A percentile compares a stretch with the other conserved stretches of the same genome.
phyloP scores from a whole-genome alignment of 1,140 invertebrate species.

The Dendroctonus valens region DNA sequence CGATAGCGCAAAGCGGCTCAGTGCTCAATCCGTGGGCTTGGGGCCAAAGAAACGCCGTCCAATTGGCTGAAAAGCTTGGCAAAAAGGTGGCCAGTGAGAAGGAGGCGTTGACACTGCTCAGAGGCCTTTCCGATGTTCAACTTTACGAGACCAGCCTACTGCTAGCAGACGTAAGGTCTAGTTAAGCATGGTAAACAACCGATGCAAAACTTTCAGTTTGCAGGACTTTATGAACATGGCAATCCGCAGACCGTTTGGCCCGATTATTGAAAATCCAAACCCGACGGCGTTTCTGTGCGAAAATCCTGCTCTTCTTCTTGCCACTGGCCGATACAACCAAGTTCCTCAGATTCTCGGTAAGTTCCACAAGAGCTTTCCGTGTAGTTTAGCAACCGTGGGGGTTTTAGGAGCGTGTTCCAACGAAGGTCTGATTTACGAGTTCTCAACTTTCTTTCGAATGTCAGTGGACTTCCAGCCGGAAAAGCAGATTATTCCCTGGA shows the following conservation, averaged over 20 bases:
- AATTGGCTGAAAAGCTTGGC: conserved; percentile 43
- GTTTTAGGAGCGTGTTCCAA: background rate
- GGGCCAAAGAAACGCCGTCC: conserved; percentile 46
- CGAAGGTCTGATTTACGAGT: background rate
- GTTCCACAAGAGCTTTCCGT: background rate
- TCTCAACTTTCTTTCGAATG: background rate
- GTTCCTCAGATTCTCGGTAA: conserved; percentile 44
- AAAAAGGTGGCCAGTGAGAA: conserved; percentile 22
- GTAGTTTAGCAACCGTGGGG: background rate
- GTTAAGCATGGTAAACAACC: too few species aligned
- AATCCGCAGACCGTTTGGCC: conserved; percentile 19
- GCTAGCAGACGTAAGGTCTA: background rate
- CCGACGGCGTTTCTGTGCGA: conserved; percentile 39
- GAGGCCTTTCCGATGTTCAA: conserved; percentile 48
- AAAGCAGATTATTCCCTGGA: background rate
- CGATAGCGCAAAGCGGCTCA: conserved; percentile 63
- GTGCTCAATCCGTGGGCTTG: conserved; percentile 54
- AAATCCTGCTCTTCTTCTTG: conserved; percentile 38
- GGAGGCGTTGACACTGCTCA: conserved; percentile 50
- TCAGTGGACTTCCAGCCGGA: background rate
- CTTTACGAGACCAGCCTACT: conserved; percentile 42
- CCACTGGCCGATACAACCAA: conserved; percentile 39
- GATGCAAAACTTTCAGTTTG: too few species aligned
- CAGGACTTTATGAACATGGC: too few species aligned
- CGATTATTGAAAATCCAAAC: conserved; percentile 35